Percentiles rank a stretch among this genome's conserved stretches.
Conservation (phyloP, 2,888 invertebrate genomes). For the Griposia aprilina region DNA sequence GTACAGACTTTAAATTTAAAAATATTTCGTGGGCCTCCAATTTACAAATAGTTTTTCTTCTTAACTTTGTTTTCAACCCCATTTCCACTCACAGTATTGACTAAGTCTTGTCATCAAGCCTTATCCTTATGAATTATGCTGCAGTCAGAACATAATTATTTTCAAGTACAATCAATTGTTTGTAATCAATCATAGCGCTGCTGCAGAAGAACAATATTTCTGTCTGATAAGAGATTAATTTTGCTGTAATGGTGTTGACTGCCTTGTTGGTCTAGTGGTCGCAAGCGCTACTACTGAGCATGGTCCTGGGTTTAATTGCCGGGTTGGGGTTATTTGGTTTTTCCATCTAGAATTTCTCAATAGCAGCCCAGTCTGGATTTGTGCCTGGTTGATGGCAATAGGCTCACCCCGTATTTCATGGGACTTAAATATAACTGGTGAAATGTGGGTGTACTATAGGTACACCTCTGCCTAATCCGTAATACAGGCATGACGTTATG, state of each 20-base stretch:
- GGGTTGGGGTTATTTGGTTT: not conserved
- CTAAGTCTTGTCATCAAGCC: not conserved
- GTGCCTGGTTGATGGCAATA: not conserved
- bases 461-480: not conserved
- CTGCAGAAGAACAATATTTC: not conserved
- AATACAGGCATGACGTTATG: not conserved
- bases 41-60: not conserved
- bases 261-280: not conserved
- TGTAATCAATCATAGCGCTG: not conserved
- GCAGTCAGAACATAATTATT: not conserved
- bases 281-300: too few species aligned
- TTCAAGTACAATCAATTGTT: not conserved
- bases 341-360: not conserved
- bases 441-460: not conserved
- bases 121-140: not conserved
- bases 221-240: not conserved
- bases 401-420: not conserved
- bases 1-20: conserved; percentile 65
- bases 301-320: not conserved
- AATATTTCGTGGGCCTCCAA: not conserved
- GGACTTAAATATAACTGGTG: not conserved
- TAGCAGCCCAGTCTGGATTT: not conserved
- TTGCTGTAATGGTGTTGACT: not conserved
- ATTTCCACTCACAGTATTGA: not conserved
- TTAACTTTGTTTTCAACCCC: not conserved